phyloP scores from a whole-genome alignment of 2,797 vertebrate species.

The Selene dorsalis region DNA sequence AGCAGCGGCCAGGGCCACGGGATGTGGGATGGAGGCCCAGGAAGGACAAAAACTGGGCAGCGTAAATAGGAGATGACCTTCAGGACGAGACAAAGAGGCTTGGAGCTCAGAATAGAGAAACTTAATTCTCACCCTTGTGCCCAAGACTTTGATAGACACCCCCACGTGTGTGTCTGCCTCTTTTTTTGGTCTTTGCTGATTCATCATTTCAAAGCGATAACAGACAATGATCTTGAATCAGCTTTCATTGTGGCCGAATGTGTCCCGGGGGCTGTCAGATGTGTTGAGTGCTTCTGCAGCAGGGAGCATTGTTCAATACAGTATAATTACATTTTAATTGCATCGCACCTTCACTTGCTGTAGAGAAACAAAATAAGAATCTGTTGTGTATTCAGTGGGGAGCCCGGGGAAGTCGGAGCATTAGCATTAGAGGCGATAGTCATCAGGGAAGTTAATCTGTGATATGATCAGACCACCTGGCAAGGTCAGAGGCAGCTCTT shows the following conservation, averaged over 20 bases:
- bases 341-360: constrained; percentile 39
- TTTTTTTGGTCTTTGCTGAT: constrained; percentile 54
- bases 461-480: constrained; percentile 69
- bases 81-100: constrained; percentile 68
- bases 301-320: constrained; percentile 43
- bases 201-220: constrained; percentile 55
- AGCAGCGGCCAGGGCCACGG: constrained; percentile 64
- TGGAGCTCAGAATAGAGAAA: constrained; percentile 76
- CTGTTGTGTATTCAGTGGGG: constrained; percentile 19
- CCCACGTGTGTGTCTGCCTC: constrained; percentile 22
- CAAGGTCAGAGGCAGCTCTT: constrained; percentile 68
- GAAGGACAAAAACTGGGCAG: constrained; percentile 72
- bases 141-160: constrained; percentile 54
- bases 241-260: constrained; percentile 59
- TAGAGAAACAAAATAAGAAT: constrained; percentile 38
- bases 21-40: constrained; percentile 70
- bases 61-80: constrained; percentile 77
- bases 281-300: constrained; percentile 12
- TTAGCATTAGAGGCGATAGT: constrained; percentile 63
- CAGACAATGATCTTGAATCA: constrained; percentile 64
- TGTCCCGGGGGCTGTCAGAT: constrained; percentile 25
- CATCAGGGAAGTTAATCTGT: constrained; percentile 72
- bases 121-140: constrained; percentile 64
- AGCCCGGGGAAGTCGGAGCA: constrained; percentile 30
- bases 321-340: constrained; percentile 56